These are phyloP conservation scores for Pelvicachromis taeniatus DNA, from an alignment of 2,113 vertebrate genomes.

Conservation along the genomic window DNA sequence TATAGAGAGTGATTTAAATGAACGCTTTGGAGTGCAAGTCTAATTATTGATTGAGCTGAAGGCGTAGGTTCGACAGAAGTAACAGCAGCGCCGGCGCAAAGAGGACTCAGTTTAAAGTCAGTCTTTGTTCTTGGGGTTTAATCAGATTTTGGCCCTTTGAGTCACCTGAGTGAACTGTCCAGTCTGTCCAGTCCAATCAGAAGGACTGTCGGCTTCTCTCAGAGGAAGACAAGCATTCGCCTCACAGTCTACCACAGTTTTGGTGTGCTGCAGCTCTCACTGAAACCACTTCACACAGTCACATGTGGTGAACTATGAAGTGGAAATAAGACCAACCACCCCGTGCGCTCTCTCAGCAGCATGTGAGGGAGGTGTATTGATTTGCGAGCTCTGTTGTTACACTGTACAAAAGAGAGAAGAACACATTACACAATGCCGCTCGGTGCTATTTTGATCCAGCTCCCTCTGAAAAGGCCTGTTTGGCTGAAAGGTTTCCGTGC, in stretches of 20 bases:
- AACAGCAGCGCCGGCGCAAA: not conserved
- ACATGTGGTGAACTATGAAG: conserved; percentile 49
- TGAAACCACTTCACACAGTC: conserved; percentile 55
- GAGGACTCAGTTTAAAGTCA: not conserved
- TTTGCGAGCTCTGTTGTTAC: conserved; percentile 53
- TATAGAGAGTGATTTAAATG: not conserved
- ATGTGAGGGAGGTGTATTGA: conserved; percentile 70
- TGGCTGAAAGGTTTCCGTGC: conserved; percentile 21
- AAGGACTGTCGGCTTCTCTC: not conserved
- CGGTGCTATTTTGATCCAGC: conserved; percentile 62
- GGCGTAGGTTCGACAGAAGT: not conserved
- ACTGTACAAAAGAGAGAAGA: conserved; percentile 38
- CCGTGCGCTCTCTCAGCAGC: conserved; percentile 24
- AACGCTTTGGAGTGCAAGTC: not conserved
- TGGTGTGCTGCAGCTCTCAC: conserved; percentile 9
- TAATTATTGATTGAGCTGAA: not conserved
- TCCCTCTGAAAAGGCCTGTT: conserved; percentile 16
- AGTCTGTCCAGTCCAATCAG: not conserved
- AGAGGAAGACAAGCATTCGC: not conserved
- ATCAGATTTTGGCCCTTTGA: not conserved
- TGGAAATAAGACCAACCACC: conserved; percentile 46
- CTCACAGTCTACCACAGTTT: conserved; percentile 14
- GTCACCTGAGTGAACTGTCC: not conserved
- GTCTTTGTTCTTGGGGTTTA: not conserved
- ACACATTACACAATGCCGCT: conserved; percentile 68